Percentiles rank a stretch among this genome's conserved stretches.
Conservation (phyloP, 2,888 invertebrate species). For the Diaphora mendica region DNA sequence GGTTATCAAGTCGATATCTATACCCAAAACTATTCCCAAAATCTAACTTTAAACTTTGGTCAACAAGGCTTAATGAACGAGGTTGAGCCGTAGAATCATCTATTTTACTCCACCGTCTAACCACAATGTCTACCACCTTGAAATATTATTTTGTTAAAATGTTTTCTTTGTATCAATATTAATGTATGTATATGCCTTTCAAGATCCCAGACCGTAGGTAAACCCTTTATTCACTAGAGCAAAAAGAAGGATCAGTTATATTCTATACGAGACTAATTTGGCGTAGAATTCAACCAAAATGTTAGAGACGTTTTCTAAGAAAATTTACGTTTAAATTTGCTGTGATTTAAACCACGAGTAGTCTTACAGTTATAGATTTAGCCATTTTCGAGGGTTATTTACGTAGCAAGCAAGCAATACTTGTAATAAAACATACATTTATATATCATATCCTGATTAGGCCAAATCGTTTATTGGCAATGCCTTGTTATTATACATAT, state of each 20-base stretch:
- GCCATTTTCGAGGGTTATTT: neutral
- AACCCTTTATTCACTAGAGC: neutral
- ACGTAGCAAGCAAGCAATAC: constrained; percentile 20
- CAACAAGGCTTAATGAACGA: no score
- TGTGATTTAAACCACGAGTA: neutral
- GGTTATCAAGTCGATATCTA: no score
- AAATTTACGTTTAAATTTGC: no score
- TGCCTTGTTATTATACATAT: constrained; percentile 38
- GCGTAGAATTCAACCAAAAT: neutral
- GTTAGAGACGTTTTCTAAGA: neutral
- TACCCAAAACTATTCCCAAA: no score
- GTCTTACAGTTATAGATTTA: neutral
- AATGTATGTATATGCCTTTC: neutral
- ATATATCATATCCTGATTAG: constrained; percentile 41
- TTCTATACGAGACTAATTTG: neutral
- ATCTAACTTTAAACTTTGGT: no score
- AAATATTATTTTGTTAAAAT: no score
- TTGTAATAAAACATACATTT: neutral
- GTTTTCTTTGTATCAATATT: neutral
- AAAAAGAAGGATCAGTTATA: neutral
- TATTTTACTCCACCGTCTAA: neutral
- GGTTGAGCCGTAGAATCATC: no score
- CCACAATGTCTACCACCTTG: neutral
- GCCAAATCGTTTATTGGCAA: constrained; percentile 37
- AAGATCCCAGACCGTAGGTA: neutral